Evolutionary conservation across 2,888 invertebrate genomes (phyloP).

Genomic region (Fragum fragum): DNA sequence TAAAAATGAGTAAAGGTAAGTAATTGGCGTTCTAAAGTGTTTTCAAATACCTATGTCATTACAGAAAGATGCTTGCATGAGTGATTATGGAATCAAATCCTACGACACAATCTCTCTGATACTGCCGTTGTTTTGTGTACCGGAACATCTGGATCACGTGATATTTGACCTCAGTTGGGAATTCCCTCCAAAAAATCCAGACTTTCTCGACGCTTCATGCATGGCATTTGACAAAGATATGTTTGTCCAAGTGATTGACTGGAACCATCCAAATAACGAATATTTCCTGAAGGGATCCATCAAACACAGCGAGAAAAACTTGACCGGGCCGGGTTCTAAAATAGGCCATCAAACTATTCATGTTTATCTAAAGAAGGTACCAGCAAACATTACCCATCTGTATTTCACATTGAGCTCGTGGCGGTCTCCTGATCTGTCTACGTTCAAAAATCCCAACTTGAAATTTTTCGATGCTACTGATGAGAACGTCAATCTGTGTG

Average conservation of each 20-base stretch:
- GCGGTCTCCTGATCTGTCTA: conserved; percentile 50
- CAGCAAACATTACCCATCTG: conserved; percentile 38
- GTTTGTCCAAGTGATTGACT: conserved; percentile 45
- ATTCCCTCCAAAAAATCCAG: conserved; percentile 38
- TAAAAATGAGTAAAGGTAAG: neutral
- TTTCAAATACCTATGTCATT: conserved; percentile 4
- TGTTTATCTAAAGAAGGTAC: conserved; percentile 45
- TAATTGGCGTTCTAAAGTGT: neutral
- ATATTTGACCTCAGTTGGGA: conserved; percentile 52
- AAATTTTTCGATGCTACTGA: conserved; percentile 48
- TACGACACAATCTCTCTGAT: conserved; percentile 38
- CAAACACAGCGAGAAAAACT: conserved; percentile 41
- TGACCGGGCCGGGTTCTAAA: conserved; percentile 35
- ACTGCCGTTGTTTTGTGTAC: conserved; percentile 47
- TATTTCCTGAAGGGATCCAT: conserved; percentile 38
- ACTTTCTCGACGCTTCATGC: conserved; percentile 52
- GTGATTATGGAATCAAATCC: conserved; percentile 28
- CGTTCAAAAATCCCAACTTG: conserved; percentile 42
- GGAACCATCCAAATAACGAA: conserved; percentile 39
- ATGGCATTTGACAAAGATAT: conserved; percentile 35
- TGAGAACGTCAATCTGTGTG: conserved; percentile 36
- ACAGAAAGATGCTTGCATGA: conserved; percentile 25
- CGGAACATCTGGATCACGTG: conserved; percentile 49
- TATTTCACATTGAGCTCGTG: conserved; percentile 56
- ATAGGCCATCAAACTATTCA: conserved; percentile 48